A percentile compares a stretch with the other conserved stretches of the same genome.
Evolutionary conservation across 2,797 vertebrate genomes (phyloP).

Genomic region (Myotis planiceps): DNA sequence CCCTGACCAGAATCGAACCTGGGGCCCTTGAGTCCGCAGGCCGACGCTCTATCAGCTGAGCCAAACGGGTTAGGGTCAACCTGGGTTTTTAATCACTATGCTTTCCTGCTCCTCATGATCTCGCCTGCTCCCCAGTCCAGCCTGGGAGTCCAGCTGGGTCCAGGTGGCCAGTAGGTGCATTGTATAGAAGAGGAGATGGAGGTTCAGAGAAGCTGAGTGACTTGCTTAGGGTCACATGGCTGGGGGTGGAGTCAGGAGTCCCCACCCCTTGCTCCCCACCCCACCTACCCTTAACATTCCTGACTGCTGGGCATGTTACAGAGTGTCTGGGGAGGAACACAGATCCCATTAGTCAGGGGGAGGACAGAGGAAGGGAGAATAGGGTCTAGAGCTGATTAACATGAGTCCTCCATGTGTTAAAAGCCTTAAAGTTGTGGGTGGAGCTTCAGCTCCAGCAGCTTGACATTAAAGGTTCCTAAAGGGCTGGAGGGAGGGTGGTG

Average conservation of each 20-base stretch:
- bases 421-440: background rate
- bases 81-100: background rate
- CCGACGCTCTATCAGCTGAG: too few relatives aligned
- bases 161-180: background rate
- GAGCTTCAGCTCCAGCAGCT: background rate
- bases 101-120: background rate
- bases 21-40: too few relatives aligned
- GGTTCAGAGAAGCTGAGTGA: slow-evolving; percentile 10
- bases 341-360: slow-evolving; percentile 85
- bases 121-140: background rate
- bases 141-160: background rate
- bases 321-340: slow-evolving; percentile 67
- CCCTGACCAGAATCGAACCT: accelerated
- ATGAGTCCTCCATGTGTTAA: background rate
- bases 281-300: background rate
- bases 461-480: background rate
- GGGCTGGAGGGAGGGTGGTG: background rate
- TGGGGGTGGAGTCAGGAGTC: background rate
- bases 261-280: background rate
- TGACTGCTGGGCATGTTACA: background rate
- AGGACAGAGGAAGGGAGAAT: background rate
- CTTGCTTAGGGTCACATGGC: background rate
- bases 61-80: too few relatives aligned
- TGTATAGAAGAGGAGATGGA: background rate
- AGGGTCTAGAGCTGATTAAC: background rate